Evolutionary conservation across 1,140 invertebrate species (phyloP), one percentile per base, ranked within the genome.

Genomic region (Trinorchestia longiramus): DNA sequence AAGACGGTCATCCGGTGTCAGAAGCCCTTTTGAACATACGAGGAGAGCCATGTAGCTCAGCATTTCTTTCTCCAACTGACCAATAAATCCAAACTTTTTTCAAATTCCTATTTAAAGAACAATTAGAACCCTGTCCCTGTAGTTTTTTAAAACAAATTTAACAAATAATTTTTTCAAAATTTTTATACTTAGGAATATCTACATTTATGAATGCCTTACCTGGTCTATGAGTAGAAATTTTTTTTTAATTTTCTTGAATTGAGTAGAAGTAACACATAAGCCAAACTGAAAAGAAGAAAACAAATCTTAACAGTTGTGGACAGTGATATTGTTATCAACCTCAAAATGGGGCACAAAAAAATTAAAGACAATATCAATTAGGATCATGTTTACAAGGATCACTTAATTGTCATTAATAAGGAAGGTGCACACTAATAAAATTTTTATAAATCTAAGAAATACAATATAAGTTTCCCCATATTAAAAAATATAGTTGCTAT

Each of bases 21-120:
- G 92, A 11, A 94, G 92, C 40, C 92, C 92, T 94, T 47, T 44
- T 43, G 92, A 94, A 40, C 92, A 94, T 3, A 94, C 36, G 44
- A 94, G 92, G 19, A 94, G 8, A 44, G 43, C 92, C 43, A 44
- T 47, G 11, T 94, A n/a, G 40, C 43, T 42, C 92, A 94, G 19
- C 40, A 94, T 40, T 45, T 94, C 44, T 47, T 94, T 43, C 40
- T 94, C 43, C 92, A 94, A 40, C 92, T 94, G 92, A 47, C 6
- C 17, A 94, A 94, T 8, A 94, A 47, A 45, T 42, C 4, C 11
- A 6, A 94, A 36, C 8, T 41, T 15, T 41, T 94, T 42, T 90
- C 47, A 53, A 53, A 8, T 8, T 28, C 43, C 15, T 43, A 77
- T 77, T 90, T 4, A 15, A 42, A 19, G 42, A 90, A 41, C 0